Conservation (phyloP, 2,113 vertebrate genomes). For the Oryzias melastigma region DNA sequence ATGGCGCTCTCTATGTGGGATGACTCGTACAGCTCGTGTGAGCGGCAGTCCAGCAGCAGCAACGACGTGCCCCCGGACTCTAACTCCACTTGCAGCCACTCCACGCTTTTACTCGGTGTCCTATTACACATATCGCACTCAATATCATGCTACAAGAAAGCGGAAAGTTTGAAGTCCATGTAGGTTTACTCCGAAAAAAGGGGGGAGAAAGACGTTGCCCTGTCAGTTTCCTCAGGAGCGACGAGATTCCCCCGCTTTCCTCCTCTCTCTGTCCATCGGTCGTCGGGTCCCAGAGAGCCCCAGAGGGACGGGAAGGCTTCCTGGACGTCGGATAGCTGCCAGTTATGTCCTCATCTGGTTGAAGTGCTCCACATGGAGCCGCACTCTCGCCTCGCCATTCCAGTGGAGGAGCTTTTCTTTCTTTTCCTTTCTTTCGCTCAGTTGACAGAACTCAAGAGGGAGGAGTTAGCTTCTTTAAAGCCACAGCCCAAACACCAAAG, state of each 20-base stretch:
- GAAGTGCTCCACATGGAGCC: conserved; percentile 29
- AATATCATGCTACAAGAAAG: conserved; percentile 52
- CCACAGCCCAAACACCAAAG: conserved; percentile 46
- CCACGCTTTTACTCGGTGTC: conserved; percentile 93
- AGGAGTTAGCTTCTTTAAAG: conserved; percentile 70
- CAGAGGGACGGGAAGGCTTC: background rate
- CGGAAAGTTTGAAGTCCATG: conserved; percentile 11
- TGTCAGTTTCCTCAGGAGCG: conserved; percentile 42
- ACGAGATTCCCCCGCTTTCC: conserved; percentile 56
- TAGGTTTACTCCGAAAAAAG: background rate
- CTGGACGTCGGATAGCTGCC: background rate
- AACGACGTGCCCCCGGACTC: conserved; percentile 86
- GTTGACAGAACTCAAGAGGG: conserved; percentile 67
- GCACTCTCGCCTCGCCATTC: conserved; percentile 55
- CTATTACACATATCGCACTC: conserved; percentile 82
- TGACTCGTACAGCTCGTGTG: conserved; percentile 93
- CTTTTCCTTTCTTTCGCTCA: conserved; percentile 33
- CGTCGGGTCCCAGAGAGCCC: conserved; percentile 9
- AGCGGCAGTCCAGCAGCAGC: conserved; percentile 95
- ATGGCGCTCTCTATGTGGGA: conserved; percentile 96
- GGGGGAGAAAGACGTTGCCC: conserved; percentile 3
- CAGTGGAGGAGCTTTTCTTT: conserved; percentile 45
- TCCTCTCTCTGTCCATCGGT: conserved; percentile 62
- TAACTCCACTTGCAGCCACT: conserved; percentile 93
- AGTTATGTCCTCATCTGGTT: conserved; percentile 32